Base-by-base conservation (phyloP, 2,797 vertebrate species). In the Siniperca obscura region DNA sequence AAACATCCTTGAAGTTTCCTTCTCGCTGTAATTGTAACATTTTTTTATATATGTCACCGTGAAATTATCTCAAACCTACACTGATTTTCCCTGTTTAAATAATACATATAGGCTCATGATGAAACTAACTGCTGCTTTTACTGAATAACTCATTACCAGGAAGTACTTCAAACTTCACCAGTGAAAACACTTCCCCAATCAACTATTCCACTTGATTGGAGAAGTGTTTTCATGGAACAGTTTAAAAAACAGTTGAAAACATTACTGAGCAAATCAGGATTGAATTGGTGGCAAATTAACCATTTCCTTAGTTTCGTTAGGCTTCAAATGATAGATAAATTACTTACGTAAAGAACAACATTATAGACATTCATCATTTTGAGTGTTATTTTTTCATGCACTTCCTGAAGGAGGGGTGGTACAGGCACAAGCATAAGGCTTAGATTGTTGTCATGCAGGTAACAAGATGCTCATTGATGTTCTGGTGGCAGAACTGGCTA, bases 271-370 rank as follows among this genome's bases (percentile, higher is more conserved):
- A 21, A 13, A 16, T 7, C 13, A 44, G 12, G 40, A 6, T 14
- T 17, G 0, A 10, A 17, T 30, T 4, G 21, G 22, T 53, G 34
- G 64, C 9, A 38, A 12, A 61, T 52, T 30, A 27, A 36, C 4
- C n/a, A 0, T 27, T n/a, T 55, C 10, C 1, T n/a, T 0, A 8
- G 30, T 11, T 9, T 48, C 6, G 48, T 30, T 42, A 7, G 1
- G 0, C 11, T 60, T 7, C 3, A 12, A 46, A 64, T 36, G 12
- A 79, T 8, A 2, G 21, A 64, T 36, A 36, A 3, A 55, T 53
- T n/a, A 30, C 44, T 1, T 6, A 0, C 30, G 30, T 3, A 48
- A 59, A 17, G 22, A 27, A 11, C 13, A 36, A 13, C 7, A 14
- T 52, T 5, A 48, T n/a, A 12, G 57, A n/a, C 9, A 21, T 13